These are phyloP conservation scores for Ifrita kowaldi DNA, from an alignment of 2,113 vertebrate species.

Conservation along the genomic window DNA sequence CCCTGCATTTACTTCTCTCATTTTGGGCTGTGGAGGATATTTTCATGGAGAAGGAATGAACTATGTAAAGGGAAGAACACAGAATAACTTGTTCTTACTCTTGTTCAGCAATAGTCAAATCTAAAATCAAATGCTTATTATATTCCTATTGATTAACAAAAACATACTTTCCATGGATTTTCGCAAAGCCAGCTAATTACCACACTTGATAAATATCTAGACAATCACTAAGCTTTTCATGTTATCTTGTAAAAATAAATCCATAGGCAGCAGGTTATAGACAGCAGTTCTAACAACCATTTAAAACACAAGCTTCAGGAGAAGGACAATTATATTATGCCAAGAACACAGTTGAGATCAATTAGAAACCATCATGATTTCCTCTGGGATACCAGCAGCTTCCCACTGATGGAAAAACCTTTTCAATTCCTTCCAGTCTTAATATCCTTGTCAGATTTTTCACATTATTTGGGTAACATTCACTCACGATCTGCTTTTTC, in stretches of 20 bases:
- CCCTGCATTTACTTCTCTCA: neutral
- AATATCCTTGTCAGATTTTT: neutral
- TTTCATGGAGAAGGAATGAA: neutral
- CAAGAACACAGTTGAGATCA: neutral
- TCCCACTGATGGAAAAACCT: slow-evolving; percentile 5
- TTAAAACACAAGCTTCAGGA: neutral
- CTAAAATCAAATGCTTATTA: neutral
- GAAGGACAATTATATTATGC: neutral
- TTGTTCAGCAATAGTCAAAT: neutral
- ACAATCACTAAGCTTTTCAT: neutral
- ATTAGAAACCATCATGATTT: slow-evolving; percentile 19
- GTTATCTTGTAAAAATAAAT: neutral
- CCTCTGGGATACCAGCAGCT: neutral
- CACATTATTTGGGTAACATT: neutral
- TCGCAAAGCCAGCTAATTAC: slow-evolving; percentile 1
- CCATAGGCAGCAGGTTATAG: neutral
- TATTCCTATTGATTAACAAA: neutral
- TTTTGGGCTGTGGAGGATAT: neutral
- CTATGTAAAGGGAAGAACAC: neutral
- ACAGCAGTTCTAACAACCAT: neutral
- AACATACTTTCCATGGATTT: neutral
- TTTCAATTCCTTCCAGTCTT: neutral
- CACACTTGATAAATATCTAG: neutral
- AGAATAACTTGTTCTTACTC: neutral
- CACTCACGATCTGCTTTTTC: neutral